Evolutionary conservation across 1,140 invertebrate genomes (phyloP), one percentile per base, ranked within the genome.

Genomic region (Leptopilina boulardi): DNA sequence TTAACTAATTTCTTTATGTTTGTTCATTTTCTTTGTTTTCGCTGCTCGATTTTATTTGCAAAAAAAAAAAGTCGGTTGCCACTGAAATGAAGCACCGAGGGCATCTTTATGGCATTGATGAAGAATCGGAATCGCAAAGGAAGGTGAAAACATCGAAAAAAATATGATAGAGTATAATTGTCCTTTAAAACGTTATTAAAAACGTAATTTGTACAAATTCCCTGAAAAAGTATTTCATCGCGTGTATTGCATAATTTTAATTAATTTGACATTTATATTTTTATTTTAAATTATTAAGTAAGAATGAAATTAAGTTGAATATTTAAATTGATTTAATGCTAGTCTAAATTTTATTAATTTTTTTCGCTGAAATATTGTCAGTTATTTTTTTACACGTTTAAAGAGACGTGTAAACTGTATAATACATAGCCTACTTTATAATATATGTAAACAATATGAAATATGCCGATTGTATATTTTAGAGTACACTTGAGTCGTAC

Each of bases 1-100:
- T 80, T 76, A 47, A 83, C 80, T 86, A 83, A 80, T 87, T 86
- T 82, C 15, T 78, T 83, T 85, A 82, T 83, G 79, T 74, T 86
- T 88, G n/a, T 51, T 85, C n/a, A n/a, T n/a, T 79, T 75, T 85
- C 85, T 85, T 79, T 86, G 74, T 84, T 88, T 77, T n/a, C n/a
- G 82, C 75, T 84, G 77, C 79, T 66, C 70, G n/a, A 54, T 77
- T 51, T 70, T 79, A 78, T 87, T 88, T 80, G 77, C 82, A 85
- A 84, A n/a, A n/a, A n/a, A n/a, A n/a, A n/a, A n/a, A 87, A 92
- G 92, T 92, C 92, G 41, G 85, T 89, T 80, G 92, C 92, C 47
- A 92, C 91, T 77, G 92, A 92, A 85, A 92, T 92, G 92, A 88
- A 89, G 85, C 91, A 92, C 79, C 87, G 91, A 75, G 90, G 89